These are phyloP conservation scores for Pantelozetes paolii DNA, from an alignment of 2,888 invertebrate genomes.

Conservation along the genomic window DNA sequence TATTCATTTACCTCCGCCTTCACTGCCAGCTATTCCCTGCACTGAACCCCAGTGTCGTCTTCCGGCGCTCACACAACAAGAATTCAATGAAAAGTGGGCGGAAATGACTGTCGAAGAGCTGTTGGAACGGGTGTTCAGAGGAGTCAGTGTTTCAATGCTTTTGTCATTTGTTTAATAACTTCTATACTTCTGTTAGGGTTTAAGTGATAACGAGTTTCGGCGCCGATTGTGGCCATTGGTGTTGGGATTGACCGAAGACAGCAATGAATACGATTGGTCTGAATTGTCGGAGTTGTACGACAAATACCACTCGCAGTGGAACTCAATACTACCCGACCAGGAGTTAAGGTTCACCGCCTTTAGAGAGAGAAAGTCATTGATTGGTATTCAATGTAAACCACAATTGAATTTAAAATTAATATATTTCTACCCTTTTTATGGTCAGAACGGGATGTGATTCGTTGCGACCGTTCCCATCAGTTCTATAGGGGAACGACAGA, in stretches of 20 bases:
- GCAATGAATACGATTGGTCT: conserved; percentile 41
- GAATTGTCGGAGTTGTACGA: conserved; percentile 36
- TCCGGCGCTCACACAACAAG: conserved; percentile 39
- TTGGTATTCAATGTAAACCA: conserved; percentile 10
- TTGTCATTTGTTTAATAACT: background rate
- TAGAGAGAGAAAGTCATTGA: conserved; percentile 43
- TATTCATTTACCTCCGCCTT: conserved; percentile 14
- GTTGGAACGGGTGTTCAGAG: conserved; percentile 40
- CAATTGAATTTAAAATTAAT: no score
- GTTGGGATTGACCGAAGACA: conserved; percentile 37
- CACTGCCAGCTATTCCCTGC: conserved; percentile 42
- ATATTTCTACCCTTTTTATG: no score
- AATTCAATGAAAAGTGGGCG: conserved; percentile 29
- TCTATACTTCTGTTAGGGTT: background rate
- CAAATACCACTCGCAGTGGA: conserved; percentile 42
- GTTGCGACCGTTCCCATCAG: conserved; percentile 43
- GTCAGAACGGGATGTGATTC: conserved; percentile 44
- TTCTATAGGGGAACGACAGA: conserved; percentile 39
- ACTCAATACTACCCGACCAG: conserved; percentile 44
- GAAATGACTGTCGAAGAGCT: conserved; percentile 27
- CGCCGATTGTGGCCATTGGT: conserved; percentile 42
- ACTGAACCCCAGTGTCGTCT: conserved; percentile 39
- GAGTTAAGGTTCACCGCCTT: conserved; percentile 43
- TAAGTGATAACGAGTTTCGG: conserved; percentile 36
- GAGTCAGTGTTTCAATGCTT: conserved; percentile 36